These are phyloP conservation scores for Gallinago nigripennis DNA, from an alignment of 2,797 vertebrate species.

Conservation along the genomic window DNA sequence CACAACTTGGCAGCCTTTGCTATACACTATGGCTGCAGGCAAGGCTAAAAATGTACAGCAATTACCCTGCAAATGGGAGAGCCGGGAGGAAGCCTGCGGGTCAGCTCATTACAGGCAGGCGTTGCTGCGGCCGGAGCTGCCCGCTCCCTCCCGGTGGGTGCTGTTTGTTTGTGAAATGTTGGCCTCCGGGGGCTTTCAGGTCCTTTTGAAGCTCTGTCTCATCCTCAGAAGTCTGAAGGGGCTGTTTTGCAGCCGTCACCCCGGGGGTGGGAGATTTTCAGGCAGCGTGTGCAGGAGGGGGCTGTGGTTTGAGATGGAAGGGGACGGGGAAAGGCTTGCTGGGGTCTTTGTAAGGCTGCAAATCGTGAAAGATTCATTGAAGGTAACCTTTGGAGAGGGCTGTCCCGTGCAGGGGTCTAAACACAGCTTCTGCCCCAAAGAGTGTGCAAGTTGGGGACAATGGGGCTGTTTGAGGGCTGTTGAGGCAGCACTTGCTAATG, in stretches of 20 bases:
- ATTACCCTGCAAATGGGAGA: not conserved
- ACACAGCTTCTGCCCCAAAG: not conserved
- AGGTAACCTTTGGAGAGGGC: not conserved
- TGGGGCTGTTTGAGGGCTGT: not conserved
- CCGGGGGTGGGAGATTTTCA: not conserved
- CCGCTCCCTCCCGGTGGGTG: fast-evolving
- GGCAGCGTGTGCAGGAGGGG: fast-evolving
- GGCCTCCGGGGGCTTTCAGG: not conserved
- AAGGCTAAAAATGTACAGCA: slow-evolving; percentile 44
- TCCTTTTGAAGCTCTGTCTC: not conserved
- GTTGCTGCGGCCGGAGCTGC: not conserved
- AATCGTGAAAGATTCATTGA: not conserved
- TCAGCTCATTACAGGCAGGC: slow-evolving; percentile 9
- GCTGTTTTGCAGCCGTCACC: not conserved
- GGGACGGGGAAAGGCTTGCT: not conserved
- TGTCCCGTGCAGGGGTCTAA: not conserved
- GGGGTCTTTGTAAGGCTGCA: fast-evolving
- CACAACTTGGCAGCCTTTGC: not conserved
- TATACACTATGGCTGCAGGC: not conserved
- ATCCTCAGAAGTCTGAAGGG: not conserved
- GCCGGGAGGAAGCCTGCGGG: not conserved
- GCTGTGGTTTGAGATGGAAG: not conserved
- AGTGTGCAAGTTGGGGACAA: fast-evolving
- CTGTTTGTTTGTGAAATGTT: not conserved
- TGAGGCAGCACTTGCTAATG: fast-evolving